Percentiles rank a stretch among this genome's conserved stretches.
Conservation (phyloP, 2,888 invertebrate species). For the Acronicta alni region DNA sequence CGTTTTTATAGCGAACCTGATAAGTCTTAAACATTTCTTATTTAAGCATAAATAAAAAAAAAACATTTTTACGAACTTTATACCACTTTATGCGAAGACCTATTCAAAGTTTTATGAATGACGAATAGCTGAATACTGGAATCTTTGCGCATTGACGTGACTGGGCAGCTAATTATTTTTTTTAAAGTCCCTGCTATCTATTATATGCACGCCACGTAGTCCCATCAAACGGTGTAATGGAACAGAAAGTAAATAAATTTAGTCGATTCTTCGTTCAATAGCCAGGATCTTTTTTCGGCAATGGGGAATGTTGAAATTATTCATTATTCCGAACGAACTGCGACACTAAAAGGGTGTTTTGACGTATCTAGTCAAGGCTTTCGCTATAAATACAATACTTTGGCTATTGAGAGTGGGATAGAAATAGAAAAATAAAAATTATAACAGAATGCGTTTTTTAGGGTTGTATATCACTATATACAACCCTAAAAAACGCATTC, state of each 20-base stretch:
- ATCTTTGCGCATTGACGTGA: slow-evolving; percentile 53
- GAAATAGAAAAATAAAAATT: no score
- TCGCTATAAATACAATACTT: slow-evolving; percentile 17
- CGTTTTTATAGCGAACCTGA: no score
- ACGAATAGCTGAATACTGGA: slow-evolving; percentile 13
- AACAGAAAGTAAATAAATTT: slow-evolving; percentile 63
- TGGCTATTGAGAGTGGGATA: no score
- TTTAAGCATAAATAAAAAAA: background rate
- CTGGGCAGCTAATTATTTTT: slow-evolving; percentile 47
- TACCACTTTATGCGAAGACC: slow-evolving; percentile 3
- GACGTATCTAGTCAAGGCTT: slow-evolving; percentile 1
- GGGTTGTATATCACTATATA: no score
- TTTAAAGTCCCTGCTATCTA: slow-evolving; percentile 26
- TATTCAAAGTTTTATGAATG: slow-evolving; percentile 28
- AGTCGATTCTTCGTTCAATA: slow-evolving; percentile 37
- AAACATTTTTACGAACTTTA: background rate
- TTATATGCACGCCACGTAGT: slow-evolving; percentile 49
- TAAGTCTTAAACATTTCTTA: background rate
- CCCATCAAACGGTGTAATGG: slow-evolving; percentile 61
- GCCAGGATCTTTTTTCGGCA: slow-evolving; percentile 30
- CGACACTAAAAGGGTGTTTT: slow-evolving; percentile 9
- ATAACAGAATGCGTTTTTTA: no score
- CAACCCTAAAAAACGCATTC: no score
- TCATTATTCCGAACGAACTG: slow-evolving; percentile 41
- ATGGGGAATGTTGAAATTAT: slow-evolving; percentile 39